These are phyloP conservation scores for Ondatra zibethicus DNA, from an alignment of 2,113 vertebrate genomes.

Conservation along the genomic window DNA sequence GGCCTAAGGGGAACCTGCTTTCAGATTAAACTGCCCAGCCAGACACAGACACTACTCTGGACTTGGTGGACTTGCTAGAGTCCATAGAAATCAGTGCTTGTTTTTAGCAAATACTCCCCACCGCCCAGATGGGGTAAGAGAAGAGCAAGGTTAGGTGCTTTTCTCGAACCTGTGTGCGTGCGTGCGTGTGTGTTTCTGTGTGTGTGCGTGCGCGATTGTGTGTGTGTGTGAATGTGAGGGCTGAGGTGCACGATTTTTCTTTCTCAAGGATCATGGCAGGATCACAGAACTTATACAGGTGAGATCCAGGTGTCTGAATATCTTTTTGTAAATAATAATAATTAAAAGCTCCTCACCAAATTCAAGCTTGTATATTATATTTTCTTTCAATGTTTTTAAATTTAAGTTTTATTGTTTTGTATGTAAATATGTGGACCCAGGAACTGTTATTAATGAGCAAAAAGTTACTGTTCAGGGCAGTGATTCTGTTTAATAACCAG, in stretches of 20 bases:
- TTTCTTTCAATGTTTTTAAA: constrained; percentile 87
- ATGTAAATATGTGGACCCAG: constrained; percentile 98
- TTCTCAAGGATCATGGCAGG: constrained; percentile 85
- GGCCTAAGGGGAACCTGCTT: constrained; percentile 59
- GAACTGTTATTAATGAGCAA: constrained; percentile 98
- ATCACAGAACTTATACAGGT: constrained; percentile 88
- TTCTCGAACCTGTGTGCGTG: constrained; percentile 70
- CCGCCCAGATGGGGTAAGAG: constrained; percentile 62
- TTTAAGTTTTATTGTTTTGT: constrained; percentile 91
- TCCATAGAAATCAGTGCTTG: constrained; percentile 72
- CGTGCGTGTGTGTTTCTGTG: neutral
- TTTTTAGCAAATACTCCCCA: constrained; percentile 73
- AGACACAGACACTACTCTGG: constrained; percentile 61
- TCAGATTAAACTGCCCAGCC: constrained; percentile 58
- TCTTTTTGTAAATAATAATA: constrained; percentile 86
- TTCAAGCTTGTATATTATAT: constrained; percentile 93
- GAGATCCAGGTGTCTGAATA: constrained; percentile 89
- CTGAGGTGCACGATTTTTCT: constrained; percentile 77
- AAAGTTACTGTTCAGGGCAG: constrained; percentile 95
- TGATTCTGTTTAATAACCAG: constrained; percentile 95
- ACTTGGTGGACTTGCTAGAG: constrained; percentile 3
- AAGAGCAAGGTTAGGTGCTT: constrained; percentile 76
- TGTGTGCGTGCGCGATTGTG: neutral
- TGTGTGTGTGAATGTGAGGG: constrained; percentile 41
- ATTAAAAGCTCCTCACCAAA: constrained; percentile 96